Evolutionary conservation across 2,113 vertebrate species (phyloP).

Genomic region (Clarias gariepinus): DNA sequence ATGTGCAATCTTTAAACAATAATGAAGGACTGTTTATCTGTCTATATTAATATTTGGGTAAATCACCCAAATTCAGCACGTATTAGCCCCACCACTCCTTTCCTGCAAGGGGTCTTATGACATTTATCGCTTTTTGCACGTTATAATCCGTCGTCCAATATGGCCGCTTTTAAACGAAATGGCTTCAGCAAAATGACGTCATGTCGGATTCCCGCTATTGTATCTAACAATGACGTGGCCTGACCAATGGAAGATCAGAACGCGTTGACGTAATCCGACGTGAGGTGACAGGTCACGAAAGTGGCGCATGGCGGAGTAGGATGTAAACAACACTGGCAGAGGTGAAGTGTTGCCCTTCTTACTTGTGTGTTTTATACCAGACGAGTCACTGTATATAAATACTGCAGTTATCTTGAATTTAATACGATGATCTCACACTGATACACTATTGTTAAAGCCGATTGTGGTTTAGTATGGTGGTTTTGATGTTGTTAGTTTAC

Average conservation of each 20-base stretch:
- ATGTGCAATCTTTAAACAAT: no score
- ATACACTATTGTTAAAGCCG: background rate
- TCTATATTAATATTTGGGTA: no score
- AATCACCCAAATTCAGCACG: no score
- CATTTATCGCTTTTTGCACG: no score
- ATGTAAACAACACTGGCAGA: constrained; percentile 35
- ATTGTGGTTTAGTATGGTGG: background rate
- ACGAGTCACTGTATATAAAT: background rate
- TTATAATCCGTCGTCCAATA: no score
- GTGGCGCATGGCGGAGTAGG: constrained; percentile 32
- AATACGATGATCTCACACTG: background rate
- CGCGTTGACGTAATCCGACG: constrained; percentile 29
- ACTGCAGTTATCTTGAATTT: background rate
- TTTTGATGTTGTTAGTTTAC: background rate
- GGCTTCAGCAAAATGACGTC: no score
- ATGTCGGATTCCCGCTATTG: no score
- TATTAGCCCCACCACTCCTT: no score
- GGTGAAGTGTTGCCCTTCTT: background rate
- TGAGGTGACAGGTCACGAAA: constrained; percentile 32
- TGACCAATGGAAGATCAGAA: constrained; percentile 57
- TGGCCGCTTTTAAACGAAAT: no score
- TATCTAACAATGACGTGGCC: background rate
- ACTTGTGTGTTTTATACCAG: background rate
- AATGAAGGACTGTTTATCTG: no score
- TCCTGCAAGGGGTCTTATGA: no score